Evolutionary conservation across 2,113 vertebrate species (phyloP).

Genomic region (Circaetus cinerascens): DNA sequence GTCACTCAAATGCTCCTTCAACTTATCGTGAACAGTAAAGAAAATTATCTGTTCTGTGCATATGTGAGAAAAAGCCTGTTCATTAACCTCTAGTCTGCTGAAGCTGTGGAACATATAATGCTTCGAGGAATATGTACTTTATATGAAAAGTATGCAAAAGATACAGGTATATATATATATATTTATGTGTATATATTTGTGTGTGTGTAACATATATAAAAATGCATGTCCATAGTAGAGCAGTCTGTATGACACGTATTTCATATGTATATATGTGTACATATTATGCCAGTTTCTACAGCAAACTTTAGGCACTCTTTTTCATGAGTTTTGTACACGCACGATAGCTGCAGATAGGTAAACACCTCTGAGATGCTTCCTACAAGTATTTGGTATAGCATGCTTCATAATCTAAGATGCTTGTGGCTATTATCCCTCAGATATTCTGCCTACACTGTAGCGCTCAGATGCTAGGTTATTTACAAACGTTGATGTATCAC

Average conservation of each 20-base stretch:
- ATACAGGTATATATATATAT: neutral
- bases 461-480: neutral
- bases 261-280: neutral
- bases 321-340: neutral
- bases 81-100: slow-evolving; percentile 65
- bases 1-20: slow-evolving; percentile 73
- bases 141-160: neutral
- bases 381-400: neutral
- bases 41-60: slow-evolving; percentile 74
- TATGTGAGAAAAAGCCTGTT: slow-evolving; percentile 60
- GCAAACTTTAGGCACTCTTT: neutral
- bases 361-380: neutral
- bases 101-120: slow-evolving; percentile 16
- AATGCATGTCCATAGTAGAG: neutral
- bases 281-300: neutral
- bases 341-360: neutral
- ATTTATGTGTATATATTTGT: neutral
- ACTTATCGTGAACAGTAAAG: slow-evolving; percentile 72
- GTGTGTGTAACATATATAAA: neutral
- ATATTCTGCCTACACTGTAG: neutral
- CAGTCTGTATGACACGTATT: neutral
- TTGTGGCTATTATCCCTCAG: neutral
- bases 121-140: neutral
- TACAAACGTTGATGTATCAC: neutral
- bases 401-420: neutral